Evolutionary conservation across 1,140 invertebrate species (phyloP), one percentile per base, ranked within the genome.

Genomic region (Drosophila athabasca): DNA sequence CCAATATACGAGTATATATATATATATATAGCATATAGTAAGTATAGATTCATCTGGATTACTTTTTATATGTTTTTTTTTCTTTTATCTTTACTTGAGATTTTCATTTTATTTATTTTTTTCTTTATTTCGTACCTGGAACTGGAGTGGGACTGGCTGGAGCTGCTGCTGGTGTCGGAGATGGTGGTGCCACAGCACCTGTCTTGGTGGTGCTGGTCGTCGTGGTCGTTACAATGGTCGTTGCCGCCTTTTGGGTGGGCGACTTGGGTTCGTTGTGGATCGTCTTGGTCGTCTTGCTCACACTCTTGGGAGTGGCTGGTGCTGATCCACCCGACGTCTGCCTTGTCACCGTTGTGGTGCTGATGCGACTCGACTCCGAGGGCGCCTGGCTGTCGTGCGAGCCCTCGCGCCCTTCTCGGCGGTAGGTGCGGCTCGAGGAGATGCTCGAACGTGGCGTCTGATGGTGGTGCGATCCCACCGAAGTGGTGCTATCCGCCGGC

Each of bases 61-160:
- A 35, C 49, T 69, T 59, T 71, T 24, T 22, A 51, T 11, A 13
- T 44, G 57, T n/a, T 72, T 49, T 54, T 39, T 53, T 55, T 59
- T 41, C 46, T 53, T 50, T 54, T 69, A 54, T 71, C 24, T 61
- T 69, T 59, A 64, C 24, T 60, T 54, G 29, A 51, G 9, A 22
- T 50, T 70, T n/a, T 72, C 44, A 53, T 39, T 53, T 55, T 64
- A 54, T 59, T 44, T 50, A 50, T 50, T 46, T 50, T 15, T 50
- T 69, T 79, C 58, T 78, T 76, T 88, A 88, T 64, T 91, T 78
- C 90, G 90, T 91, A 91, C 90, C 90, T 91, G 90, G 62, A 24
- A 51, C 64, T 91, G 90, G 62, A 24, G 54, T 57, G 53, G 72
- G 45, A 43, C 49, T 53, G 17, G 70, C 57, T 39, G 57, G 31